Evolutionary conservation across 2,797 vertebrate species (phyloP), one percentile per base, ranked within the genome.

Genomic region (Nannoperca australis): DNA sequence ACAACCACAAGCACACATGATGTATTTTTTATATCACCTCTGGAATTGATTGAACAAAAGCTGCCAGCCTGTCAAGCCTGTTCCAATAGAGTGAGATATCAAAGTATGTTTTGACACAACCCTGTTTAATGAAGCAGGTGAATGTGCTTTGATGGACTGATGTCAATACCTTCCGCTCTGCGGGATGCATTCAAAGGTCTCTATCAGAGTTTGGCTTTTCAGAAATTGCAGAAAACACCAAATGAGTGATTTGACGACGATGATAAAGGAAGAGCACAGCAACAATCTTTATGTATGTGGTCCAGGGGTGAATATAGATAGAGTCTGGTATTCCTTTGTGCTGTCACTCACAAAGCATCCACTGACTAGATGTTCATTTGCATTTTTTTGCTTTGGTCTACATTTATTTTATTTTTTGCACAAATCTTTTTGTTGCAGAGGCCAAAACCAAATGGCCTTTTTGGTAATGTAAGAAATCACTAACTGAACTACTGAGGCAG

Each of bases 71-170:
- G 83, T 60, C 74, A 63, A 76, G 40, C 22, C 65, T 76, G 81
- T 68, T 88, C 34, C 69, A 27, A 51, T 8, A 40, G 78, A 90
- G 73, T 70, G 68, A 88, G 79, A 82, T 64, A 80, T 92, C 83
- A 86, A 81, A 77, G 70, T 85, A 74, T 80, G 58, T 83, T 91
- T 86, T 84, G 85, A 88, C 69, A 79, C 65, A 18, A 50, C 32
- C 67, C 63, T 56, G 75, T 83, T 67, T 91, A 84, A 88, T 83
- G 56, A 82, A 87, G 76, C 84, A 77, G 85, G 74, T 85, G 75
- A 82, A 65, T 44, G 61, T 67, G 77, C 71, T 74, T 49, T 86
- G 88, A 92, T 76, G 78, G 85, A 81, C 70, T 64, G 20, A 40
- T 88, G 84, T 82, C 88, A 81, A 81, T 77, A 78, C 53, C 9